Conservation (phyloP, 2,888 invertebrate species). For the Trilocha varians region DNA sequence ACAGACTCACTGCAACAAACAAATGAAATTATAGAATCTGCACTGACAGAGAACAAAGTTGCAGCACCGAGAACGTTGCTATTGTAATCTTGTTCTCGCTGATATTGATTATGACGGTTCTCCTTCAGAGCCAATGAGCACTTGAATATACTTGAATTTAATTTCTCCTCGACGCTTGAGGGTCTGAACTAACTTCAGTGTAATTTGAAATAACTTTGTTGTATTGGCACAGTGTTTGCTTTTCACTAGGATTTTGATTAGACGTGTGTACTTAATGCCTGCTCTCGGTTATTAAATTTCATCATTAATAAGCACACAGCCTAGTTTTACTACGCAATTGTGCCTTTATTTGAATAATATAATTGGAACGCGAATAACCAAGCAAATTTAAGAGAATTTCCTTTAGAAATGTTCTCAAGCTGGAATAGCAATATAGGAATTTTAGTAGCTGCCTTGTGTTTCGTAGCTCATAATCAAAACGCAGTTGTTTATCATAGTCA, state of each 20-base stretch:
- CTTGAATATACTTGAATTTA: constrained; percentile 31
- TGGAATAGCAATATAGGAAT: no score
- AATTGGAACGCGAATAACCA: background rate
- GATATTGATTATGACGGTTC: constrained; percentile 28
- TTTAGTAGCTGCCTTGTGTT: no score
- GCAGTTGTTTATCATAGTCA: no score
- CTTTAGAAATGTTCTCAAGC: no score
- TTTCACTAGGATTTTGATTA: background rate
- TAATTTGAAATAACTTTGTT: constrained; percentile 23
- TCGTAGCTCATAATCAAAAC: no score
- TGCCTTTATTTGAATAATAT: background rate
- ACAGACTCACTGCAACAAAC: background rate
- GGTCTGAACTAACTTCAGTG: constrained; percentile 14
- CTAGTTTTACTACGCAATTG: background rate
- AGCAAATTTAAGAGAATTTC: background rate
- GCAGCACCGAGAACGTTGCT: background rate
- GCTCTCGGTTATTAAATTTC: background rate
- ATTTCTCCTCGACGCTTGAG: constrained; percentile 20
- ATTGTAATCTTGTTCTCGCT: constrained; percentile 19
- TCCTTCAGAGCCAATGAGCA: constrained; percentile 25
- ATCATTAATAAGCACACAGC: background rate
- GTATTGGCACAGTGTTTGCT: constrained; percentile 1
- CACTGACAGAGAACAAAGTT: background rate
- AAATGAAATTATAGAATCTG: background rate
- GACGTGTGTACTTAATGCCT: background rate